Base-by-base conservation (phyloP, 2,113 vertebrate genomes). In the Elaphurus davidianus region DNA sequence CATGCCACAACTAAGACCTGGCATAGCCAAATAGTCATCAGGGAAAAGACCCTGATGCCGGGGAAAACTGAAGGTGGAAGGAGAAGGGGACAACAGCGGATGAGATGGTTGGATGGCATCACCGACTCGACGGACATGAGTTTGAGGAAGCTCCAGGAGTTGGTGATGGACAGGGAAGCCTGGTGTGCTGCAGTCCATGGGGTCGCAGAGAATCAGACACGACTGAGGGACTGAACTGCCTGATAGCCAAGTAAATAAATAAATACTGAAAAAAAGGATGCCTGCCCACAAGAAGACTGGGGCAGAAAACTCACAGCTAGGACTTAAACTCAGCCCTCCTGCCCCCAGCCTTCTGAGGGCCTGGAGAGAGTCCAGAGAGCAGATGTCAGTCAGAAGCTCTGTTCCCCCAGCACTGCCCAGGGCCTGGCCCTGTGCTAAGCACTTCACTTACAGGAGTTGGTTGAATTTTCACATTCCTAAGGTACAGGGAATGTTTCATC, bases 361-460 rank as follows among this genome's bases (percentile, higher is more conserved):
- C 87, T 23, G 55, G 30, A 43, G n/a, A 62, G 59, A 71, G 2
- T 4, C 27, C 33, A 5, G 47, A 85, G 17, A 15, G 6, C 7
- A 25, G 33, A 12, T 0, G 36, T 8, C 0, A 45, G 3, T 30
- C 30, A 30, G 59, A 36, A 62, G 14, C 60, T 19, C 15, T 2
- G 25, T 6, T 4, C 55, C 14, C 0, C 2, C 4, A 36, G 40
- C 50, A 27, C 59, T 2, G 1, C 17, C 36, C 21, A 0, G 21
- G 3, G n/a, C 1, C 2, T 7, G 71, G 23, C 64, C 21, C 90
- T 30, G 25, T 23, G 57, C 59, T 33, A 11, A 76, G 50, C n/a
- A 15, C 36, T 27, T 30, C 16, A 25, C 2, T 23, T 17, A 17
- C 9, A 25, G 14, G 3, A 40, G 23, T 30, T 50, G 2, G 1